Evolutionary conservation across 2,888 invertebrate genomes (phyloP).

Genomic region (Noctuana brunneofusca): DNA sequence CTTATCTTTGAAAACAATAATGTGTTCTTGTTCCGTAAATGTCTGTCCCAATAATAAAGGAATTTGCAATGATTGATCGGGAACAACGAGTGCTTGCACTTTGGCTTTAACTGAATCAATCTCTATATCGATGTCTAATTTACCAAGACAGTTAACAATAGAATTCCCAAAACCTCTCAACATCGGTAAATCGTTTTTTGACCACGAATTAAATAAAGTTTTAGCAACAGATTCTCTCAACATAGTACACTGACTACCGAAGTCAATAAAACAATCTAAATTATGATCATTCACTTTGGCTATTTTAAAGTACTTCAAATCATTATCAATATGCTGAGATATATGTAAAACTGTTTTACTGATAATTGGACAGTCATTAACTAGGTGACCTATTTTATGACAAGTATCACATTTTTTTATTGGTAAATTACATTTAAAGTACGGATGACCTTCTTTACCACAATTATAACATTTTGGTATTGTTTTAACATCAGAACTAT

Average conservation of each 20-base stretch:
- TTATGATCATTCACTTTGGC: not conserved
- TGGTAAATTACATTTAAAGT: slow-evolving; percentile 36
- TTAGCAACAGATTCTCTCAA: slow-evolving; percentile 12
- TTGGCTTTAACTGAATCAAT: slow-evolving; percentile 6
- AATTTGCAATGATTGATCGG: slow-evolving; percentile 8
- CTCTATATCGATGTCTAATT: not conserved
- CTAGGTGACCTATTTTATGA: slow-evolving; percentile 20
- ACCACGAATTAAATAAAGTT: not conserved
- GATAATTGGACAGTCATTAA: slow-evolving; percentile 1
- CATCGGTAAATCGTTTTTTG: slow-evolving; percentile 4
- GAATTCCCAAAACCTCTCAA: slow-evolving; percentile 14
- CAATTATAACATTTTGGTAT: slow-evolving; percentile 39
- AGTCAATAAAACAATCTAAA: slow-evolving; percentile 21
- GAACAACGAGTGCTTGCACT: slow-evolving; percentile 7
- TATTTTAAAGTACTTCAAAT: slow-evolving; percentile 9
- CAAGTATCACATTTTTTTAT: slow-evolving; percentile 38
- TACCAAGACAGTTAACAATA: slow-evolving; percentile 16
- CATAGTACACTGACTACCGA: slow-evolving; percentile 22
- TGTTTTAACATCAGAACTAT: not conserved
- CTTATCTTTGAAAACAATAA: slow-evolving; percentile 15
- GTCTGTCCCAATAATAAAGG: slow-evolving; percentile 19
- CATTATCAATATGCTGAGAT: slow-evolving; percentile 1
- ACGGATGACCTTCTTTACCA: slow-evolving; percentile 36
- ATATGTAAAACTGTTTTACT: slow-evolving; percentile 15
- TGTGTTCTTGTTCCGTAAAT: slow-evolving; percentile 15